These are phyloP conservation scores for Coregonus suidteri DNA, from an alignment of 2,797 vertebrate genomes.

Conservation along the genomic window DNA sequence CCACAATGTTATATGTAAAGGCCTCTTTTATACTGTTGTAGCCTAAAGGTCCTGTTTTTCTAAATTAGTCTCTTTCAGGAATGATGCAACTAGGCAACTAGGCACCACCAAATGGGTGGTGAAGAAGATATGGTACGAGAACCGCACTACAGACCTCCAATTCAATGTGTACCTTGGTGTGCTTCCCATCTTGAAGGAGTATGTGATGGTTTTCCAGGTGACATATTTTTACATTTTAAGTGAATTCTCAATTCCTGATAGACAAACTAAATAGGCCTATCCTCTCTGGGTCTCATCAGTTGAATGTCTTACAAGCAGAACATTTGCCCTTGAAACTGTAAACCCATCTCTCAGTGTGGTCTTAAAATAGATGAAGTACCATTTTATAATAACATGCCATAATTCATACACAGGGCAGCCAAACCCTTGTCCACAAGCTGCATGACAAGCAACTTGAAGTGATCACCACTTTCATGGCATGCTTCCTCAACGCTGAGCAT, in stretches of 20 bases:
- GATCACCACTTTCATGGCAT: too few relatives aligned
- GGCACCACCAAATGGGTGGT: neutral
- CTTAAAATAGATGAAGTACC: neutral
- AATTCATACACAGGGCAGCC: neutral
- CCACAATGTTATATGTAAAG: neutral
- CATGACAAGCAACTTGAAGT: too few relatives aligned
- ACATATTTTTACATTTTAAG: conserved; percentile 6
- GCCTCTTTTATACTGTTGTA: neutral
- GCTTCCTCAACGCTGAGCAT: too few relatives aligned
- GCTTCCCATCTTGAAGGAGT: conserved; percentile 16
- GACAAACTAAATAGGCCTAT: neutral
- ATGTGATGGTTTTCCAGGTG: conserved; percentile 24
- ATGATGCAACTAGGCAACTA: conserved; percentile 12
- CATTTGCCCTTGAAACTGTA: neutral
- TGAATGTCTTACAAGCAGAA: neutral
- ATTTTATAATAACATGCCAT: conserved; percentile 3
- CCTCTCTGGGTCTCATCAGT: neutral
- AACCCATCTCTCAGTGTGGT: neutral
- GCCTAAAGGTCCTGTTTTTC: conserved; percentile 7
- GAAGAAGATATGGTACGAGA: conserved; percentile 16
- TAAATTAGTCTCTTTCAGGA: conserved; percentile 21
- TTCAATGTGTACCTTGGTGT: conserved; percentile 25
- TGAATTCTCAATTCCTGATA: conserved; percentile 6
- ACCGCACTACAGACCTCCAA: conserved; percentile 25
- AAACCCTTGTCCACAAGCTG: too few relatives aligned